Conservation (phyloP, 2,113 vertebrate species). For the Pomatostomus ruficeps region DNA sequence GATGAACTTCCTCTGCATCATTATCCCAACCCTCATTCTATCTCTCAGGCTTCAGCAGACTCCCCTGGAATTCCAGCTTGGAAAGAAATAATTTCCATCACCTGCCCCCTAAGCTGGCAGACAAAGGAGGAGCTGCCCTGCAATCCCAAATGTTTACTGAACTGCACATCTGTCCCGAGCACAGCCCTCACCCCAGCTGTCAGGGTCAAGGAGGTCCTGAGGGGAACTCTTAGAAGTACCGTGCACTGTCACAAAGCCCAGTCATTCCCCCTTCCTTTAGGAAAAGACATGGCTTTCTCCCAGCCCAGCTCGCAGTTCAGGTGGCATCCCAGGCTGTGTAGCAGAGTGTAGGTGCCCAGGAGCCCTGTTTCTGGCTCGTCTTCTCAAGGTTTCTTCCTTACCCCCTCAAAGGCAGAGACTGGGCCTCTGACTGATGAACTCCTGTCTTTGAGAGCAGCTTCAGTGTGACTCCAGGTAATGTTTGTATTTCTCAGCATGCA, state of each 20-base stretch:
- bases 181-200: neutral
- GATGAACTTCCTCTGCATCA: neutral
- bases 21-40: neutral
- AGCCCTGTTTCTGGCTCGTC: neutral
- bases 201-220: neutral
- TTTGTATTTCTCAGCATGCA: neutral
- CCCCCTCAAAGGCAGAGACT: neutral
- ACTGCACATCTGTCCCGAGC: neutral
- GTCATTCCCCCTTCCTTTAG: neutral
- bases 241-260: neutral
- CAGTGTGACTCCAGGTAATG: neutral
- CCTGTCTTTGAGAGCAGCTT: neutral
- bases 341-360: neutral
- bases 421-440: neutral
- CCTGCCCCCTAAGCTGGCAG: neutral
- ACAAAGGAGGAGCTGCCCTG: neutral
- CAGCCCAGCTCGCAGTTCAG: neutral
- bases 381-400: neutral
- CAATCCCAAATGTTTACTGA: neutral
- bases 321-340: neutral
- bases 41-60: neutral
- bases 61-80: neutral
- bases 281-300: neutral
- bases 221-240: neutral
- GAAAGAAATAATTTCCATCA: neutral